phyloP scores from a whole-genome alignment of 2,797 vertebrate species.

The Masticophis lateralis region DNA sequence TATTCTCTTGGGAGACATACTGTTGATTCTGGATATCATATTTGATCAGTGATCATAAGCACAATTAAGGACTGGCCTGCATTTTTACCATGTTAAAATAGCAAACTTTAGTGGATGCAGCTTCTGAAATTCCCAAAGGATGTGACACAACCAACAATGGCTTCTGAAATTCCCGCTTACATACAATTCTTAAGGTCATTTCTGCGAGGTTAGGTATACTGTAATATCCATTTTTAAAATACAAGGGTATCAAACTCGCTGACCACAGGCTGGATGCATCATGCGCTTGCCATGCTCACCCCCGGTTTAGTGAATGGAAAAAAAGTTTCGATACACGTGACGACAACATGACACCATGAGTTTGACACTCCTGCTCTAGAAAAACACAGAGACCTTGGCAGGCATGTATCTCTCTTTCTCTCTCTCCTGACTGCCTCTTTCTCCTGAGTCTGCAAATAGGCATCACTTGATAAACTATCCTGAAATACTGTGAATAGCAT shows the following conservation, averaged over 20 bases:
- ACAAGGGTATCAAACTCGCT: too few relatives aligned
- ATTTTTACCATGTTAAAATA: background rate
- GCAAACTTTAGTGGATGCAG: background rate
- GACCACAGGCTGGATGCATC: too few relatives aligned
- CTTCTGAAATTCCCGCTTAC: background rate
- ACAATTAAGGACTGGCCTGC: too few relatives aligned
- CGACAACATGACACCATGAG: too few relatives aligned
- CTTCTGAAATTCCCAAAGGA: background rate
- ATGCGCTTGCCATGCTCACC: too few relatives aligned
- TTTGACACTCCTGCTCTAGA: background rate
- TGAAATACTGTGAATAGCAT: conserved; percentile 18
- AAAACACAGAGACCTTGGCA: background rate
- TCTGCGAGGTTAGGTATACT: background rate
- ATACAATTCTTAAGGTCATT: background rate
- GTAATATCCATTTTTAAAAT: background rate
- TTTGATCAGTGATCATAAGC: background rate
- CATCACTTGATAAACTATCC: conserved; percentile 16
- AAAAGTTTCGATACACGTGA: too few relatives aligned
- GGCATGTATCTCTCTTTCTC: background rate
- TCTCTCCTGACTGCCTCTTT: conserved; percentile 3
- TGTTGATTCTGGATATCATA: background rate
- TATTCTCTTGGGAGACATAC: background rate
- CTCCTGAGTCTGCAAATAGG: background rate
- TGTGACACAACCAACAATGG: background rate
- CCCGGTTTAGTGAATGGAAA: too few relatives aligned